phyloP scores from a whole-genome alignment of 1,140 invertebrate species.

The Drosophila albomicans region DNA sequence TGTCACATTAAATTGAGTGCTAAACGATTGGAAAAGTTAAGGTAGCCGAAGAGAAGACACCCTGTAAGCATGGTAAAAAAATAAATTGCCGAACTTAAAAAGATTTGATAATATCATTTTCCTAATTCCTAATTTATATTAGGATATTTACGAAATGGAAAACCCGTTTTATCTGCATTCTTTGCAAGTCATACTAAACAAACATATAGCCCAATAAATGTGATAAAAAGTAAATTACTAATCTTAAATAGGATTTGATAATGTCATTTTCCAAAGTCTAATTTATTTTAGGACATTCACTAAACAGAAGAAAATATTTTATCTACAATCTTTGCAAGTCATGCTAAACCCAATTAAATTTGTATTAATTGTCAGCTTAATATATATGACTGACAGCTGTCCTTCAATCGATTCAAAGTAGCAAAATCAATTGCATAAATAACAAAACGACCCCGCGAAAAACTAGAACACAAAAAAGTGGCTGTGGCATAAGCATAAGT shows the following conservation, averaged over 20 bases:
- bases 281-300: too few species aligned
- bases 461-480: slow-evolving; percentile 38
- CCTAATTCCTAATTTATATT: too few species aligned
- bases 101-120: too few species aligned
- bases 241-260: too few species aligned
- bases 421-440: slow-evolving; percentile 38
- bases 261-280: too few species aligned
- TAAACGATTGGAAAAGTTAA: background rate
- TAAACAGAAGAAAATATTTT: background rate
- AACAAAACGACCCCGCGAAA: slow-evolving; percentile 21
- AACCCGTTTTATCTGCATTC: too few species aligned
- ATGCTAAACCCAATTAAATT: background rate
- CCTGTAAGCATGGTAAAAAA: too few species aligned
- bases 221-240: background rate
- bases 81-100: too few species aligned
- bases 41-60: background rate
- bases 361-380: slow-evolving; percentile 6
- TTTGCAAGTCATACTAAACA: too few species aligned
- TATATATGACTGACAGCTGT: background rate
- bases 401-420: background rate
- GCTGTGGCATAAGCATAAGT: slow-evolving; percentile 8
- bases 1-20: slow-evolving; percentile 43
- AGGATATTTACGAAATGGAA: too few species aligned
- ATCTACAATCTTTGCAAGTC: background rate
- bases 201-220: background rate